Base-by-base conservation (phyloP, 2,888 invertebrate species). In the Plagodis dolabraria region DNA sequence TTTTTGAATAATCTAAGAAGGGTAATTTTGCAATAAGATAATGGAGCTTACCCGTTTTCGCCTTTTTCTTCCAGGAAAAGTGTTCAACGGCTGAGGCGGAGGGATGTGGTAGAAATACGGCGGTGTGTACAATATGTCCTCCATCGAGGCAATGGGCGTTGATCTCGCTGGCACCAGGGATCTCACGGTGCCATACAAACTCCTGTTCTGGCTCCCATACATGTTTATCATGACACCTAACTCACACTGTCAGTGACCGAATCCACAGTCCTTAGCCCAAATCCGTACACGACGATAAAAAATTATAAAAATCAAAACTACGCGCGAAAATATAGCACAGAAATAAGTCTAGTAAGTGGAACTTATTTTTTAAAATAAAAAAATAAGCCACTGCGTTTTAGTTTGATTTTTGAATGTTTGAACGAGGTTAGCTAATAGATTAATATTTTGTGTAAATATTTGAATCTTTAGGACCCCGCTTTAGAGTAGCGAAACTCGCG, bases 41-140 rank as follows among this genome's bases (percentile, higher is more conserved):
- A 22, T 22, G 2, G 10, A 49, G 67, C 74, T 70, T 80, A 92
- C 92, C 86, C 85, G 77, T 82, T 92, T 92, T 46, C 89, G 84
- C 69, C 87, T 86, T 60, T 92, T 92, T 60, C 92, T 88, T 65
- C 89, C 89, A 83, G 92, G 92, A 72, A 85, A 92, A 9, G 92
- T 92, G 74, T 89, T 90, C 54, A 89, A 67, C 9, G 88, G 81
- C 67, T 87, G 89, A 46, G 85, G 87, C 6, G 91, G 90, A 60
- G 90, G 91, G 50, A 91, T 80, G 67, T 92, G 92, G 76, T 89
- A 92, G 74, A 92, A 89, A 70, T 91, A 92, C 8, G 90, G 88
- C 45, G 90, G 86, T 0, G 82, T 80, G 65, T 79, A 88, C 69
- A 89, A 57, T 43, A 89, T 65, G 49, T 92, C 92, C 45, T 92